Evolutionary conservation across 2,113 vertebrate species (phyloP).

Genomic region (Tauraco erythrolophus): DNA sequence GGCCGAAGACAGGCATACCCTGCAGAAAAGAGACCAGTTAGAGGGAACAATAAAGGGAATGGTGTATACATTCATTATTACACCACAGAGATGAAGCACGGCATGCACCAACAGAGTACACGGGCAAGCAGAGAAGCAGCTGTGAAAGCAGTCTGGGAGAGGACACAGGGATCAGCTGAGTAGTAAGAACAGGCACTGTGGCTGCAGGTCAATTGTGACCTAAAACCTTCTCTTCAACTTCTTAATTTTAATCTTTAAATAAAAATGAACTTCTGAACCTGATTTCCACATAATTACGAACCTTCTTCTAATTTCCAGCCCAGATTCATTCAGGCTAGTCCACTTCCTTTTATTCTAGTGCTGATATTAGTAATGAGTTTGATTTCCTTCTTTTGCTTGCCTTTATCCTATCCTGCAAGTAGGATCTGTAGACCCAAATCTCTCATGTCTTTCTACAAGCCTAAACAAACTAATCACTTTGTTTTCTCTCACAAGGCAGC

Average conservation of each 20-base stretch:
- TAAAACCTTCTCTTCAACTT: background rate
- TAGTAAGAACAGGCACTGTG: background rate
- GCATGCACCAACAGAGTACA: background rate
- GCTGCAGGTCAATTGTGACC: background rate
- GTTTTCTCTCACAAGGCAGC: background rate
- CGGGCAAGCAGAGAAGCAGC: background rate
- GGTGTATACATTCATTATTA: background rate
- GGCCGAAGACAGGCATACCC: background rate
- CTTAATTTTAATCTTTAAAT: background rate
- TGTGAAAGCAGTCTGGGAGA: background rate
- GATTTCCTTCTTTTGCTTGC: background rate
- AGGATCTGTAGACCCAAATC: background rate
- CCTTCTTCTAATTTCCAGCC: background rate
- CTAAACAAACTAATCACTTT: background rate
- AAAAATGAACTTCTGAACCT: constrained; percentile 1
- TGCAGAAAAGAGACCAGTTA: background rate
- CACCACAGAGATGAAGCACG: background rate
- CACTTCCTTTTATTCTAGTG: background rate
- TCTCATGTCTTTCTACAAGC: background rate
- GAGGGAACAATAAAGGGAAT: background rate
- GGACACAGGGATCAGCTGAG: background rate
- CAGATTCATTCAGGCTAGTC: background rate
- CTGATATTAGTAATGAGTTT: constrained; percentile 13
- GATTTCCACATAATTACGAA: background rate
- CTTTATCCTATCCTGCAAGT: background rate